Evolutionary conservation across 2,113 vertebrate species (phyloP).

Genomic region (Scatophagus argus): DNA sequence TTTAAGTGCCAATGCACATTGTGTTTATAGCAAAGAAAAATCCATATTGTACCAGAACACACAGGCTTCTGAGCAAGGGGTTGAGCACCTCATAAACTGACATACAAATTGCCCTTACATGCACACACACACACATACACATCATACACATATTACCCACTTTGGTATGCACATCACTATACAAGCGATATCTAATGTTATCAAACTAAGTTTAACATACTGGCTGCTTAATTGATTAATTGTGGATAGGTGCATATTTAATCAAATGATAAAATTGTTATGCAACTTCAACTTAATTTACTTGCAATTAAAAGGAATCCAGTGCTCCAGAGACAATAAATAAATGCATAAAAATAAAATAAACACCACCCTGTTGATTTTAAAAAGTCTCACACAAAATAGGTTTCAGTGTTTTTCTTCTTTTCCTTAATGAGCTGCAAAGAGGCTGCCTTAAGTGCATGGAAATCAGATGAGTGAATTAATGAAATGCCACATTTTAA

Average conservation of each 20-base stretch:
- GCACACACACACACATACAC: not conserved
- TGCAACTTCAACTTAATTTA: not conserved
- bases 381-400: not conserved
- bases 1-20: constrained; percentile 19
- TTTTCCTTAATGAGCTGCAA: constrained; percentile 1
- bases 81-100: not conserved
- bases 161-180: not conserved
- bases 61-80: not conserved
- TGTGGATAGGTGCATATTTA: not conserved
- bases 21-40: constrained; percentile 10
- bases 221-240: not conserved
- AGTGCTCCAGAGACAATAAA: not conserved
- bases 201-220: not conserved
- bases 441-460: constrained; percentile 19
- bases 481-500: constrained; percentile 18
- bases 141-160: not conserved
- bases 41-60: not conserved
- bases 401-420: not conserved
- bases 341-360: not conserved
- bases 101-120: not conserved
- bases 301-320: not conserved
- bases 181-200: not conserved
- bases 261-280: not conserved
- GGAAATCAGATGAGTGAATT: constrained; percentile 22
- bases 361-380: not conserved